Base-by-base conservation (phyloP, 2,888 invertebrate species). In the Cheilosia pagana region DNA sequence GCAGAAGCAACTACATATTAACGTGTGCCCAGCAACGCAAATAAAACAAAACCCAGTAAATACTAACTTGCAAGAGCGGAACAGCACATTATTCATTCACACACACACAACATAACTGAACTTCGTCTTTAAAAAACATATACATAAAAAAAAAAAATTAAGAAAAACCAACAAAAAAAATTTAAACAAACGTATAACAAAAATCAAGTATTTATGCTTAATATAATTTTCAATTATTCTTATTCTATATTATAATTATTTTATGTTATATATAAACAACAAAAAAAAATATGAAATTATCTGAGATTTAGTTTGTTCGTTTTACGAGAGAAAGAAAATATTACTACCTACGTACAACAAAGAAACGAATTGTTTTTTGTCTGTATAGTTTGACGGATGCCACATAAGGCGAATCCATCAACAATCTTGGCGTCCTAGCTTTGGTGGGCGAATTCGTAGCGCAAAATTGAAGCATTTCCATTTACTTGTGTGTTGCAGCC, bases 161-260 rank as follows among this genome's bases (percentile, higher is more conserved):
- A 72, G 74, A 63, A 28, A 60, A 65, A 55, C 59, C 53, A 53
- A 78, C 53, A 41, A 41, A 70, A 79, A 85, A 81, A 74, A 45
- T 71, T 63, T 67, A 70, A 81, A 77, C 60, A 87, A 86, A 65
- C 72, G 77, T 81, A 78, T 86, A 87, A 86, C 71, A 85, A 86
- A 83, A 81, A 81, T 81, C 86, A 87, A 86, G 87, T 86, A 86
- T 87, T 83, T 87, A 87, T 87, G 87, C 87, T 86, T 87, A 87
- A 82, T 87, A 87, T 87, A 87, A 88, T 87, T 87, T 85, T 87
- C 88, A 88, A 87, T 86, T 86, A 87, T 86, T 87, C 87, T 86
- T 86, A 87, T 83, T 86, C 86, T 86, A 81, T 86, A 87, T 87
- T 83, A 86, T 82, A 87, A 87, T 87, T 83, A 87, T 81, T 87